These are phyloP conservation scores for Egretta garzetta DNA, from an alignment of 2,113 vertebrate genomes.

Conservation along the genomic window DNA sequence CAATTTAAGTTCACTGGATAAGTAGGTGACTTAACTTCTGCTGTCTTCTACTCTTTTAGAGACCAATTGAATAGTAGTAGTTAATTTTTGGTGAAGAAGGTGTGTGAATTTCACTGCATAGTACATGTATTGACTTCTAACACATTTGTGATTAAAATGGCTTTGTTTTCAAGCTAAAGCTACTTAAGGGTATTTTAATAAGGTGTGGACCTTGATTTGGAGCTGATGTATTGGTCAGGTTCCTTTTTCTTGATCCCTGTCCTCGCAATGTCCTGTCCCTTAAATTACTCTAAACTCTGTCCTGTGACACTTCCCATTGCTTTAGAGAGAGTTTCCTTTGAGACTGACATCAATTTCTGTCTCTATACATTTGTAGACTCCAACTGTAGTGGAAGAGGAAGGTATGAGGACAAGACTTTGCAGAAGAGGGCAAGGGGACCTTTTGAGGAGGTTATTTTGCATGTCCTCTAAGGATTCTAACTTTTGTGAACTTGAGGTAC, in stretches of 20 bases:
- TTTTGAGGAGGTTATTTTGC: background rate
- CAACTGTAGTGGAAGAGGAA: background rate
- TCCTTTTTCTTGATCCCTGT: background rate
- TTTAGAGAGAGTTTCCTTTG: background rate
- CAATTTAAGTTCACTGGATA: constrained; percentile 81
- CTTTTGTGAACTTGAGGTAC: background rate
- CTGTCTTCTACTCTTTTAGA: background rate
- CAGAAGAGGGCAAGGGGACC: background rate
- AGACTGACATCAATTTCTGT: background rate
- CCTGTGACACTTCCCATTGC: background rate
- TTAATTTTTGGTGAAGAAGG: background rate
- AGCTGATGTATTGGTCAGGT: background rate
- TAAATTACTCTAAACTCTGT: background rate
- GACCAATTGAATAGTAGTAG: background rate
- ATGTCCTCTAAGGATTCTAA: background rate
- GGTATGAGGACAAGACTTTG: background rate
- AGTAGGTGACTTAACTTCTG: constrained; percentile 79
- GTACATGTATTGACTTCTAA: background rate
- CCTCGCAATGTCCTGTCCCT: background rate
- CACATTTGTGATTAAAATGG: background rate
- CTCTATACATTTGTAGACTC: background rate
- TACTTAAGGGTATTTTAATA: background rate
- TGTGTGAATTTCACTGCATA: background rate
- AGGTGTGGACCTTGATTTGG: background rate
- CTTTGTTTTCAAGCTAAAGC: background rate